Conservation (phyloP, 2,888 invertebrate genomes). For the Synanthedon vespiformis region DNA sequence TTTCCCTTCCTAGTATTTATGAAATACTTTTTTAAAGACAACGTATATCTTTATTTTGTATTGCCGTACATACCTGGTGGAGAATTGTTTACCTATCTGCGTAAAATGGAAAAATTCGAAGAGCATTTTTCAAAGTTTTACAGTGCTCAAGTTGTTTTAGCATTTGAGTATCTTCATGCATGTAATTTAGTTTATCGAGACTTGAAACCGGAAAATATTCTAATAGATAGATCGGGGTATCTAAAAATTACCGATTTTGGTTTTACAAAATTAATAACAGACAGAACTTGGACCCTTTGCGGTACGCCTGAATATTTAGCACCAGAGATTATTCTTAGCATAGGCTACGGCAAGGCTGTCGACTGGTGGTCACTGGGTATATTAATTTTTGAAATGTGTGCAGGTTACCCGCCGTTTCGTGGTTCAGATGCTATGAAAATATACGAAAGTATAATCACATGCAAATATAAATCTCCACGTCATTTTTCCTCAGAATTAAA, state of each 20-base stretch:
- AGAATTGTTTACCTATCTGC: constrained; percentile 85
- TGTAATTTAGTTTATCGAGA: constrained; percentile 91
- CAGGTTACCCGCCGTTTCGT: constrained; percentile 94
- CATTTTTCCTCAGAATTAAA: constrained; percentile 85
- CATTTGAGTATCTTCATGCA: constrained; percentile 90
- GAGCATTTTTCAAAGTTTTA: constrained; percentile 89
- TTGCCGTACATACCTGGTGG: constrained; percentile 88
- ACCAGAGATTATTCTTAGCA: constrained; percentile 90
- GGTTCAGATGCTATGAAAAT: constrained; percentile 94
- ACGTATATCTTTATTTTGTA: constrained; percentile 84
- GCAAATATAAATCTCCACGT: constrained; percentile 85
- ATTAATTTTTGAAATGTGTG: constrained; percentile 88
- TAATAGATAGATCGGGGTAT: constrained; percentile 84
- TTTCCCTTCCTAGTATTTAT: constrained; percentile 91
- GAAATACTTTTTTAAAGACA: constrained; percentile 88
- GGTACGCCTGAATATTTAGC: constrained; percentile 98
- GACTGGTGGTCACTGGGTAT: constrained; percentile 98
- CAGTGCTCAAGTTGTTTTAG: constrained; percentile 89
- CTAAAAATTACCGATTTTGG: constrained; percentile 93
- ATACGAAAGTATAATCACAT: constrained; percentile 93
- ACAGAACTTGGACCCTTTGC: constrained; percentile 91
- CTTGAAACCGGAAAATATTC: constrained; percentile 91
- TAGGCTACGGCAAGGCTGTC: constrained; percentile 91
- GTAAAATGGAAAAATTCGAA: constrained; percentile 74
- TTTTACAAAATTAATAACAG: constrained; percentile 84